Base-by-base conservation (phyloP, 2,888 invertebrate species). In the Agrochola lychnidis region DNA sequence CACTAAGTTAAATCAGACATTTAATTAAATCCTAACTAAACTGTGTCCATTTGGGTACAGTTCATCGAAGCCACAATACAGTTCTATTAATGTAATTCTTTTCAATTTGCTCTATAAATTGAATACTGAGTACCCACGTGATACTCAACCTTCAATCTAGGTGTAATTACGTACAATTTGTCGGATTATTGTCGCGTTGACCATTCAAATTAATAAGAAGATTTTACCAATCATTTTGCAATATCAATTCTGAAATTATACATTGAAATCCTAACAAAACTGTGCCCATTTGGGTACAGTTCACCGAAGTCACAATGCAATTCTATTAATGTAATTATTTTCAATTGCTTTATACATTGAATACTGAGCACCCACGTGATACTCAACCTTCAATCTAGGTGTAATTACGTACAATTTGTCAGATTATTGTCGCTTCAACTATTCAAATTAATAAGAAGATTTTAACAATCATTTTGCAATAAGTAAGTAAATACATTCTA, bases 271-370 rank as follows among this genome's bases (percentile, higher is more conserved):
- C n/a, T 69, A 36, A 59, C 16, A 12, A 3, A 51, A 42, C 7
- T 6, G 10, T 72, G 14, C n/a, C 2, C 45, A n/a, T 66, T 66
- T 56, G n/a, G 12, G 10, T 40, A 64, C 19, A 67, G 1, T 40
- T 42, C 14, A 36, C 40, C 1, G 6, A 70, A 64, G 45, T 16
- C 48, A 48, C 48, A 19, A 19, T 48, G 16, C 6, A 48, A 48
- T 51, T 51, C 48, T 56, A 30, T 51, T 62, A 42, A 16, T 19
- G 48, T 66, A 22, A 77, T 78, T 67, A 22, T 64, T 69, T 79
- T 70, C 53, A 76, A 68, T 71, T 59, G 19, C 25, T 56, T 14
- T 25, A 71, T 42, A n/a, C 14, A 42, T 25, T 51, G 63, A 57
- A 66, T 30, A 30, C 30, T 30, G 30, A 30, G 16, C 51, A 42